phyloP scores from a whole-genome alignment of 2,797 vertebrate species.

The Karalla daura region DNA sequence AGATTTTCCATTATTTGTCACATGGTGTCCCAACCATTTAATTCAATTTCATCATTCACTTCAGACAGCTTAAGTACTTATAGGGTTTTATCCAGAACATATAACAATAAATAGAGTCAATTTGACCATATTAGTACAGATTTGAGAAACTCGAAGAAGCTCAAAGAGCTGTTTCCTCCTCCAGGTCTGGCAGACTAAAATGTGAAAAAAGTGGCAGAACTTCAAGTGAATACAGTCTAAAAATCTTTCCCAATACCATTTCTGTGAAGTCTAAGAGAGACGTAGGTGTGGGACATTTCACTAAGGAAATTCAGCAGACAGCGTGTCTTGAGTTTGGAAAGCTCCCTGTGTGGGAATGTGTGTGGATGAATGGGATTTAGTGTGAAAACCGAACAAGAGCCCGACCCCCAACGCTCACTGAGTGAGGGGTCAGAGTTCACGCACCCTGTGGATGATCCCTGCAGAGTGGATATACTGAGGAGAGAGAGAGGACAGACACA shows the following conservation, averaged over 20 bases:
- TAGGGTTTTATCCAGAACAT: too few species aligned
- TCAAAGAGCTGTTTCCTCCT: not conserved
- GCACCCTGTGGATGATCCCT: conserved; percentile 96
- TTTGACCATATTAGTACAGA: not conserved
- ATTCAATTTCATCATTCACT: too few species aligned
- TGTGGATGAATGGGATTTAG: conserved; percentile 61
- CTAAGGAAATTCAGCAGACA: conserved; percentile 1
- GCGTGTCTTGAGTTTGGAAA: not conserved
- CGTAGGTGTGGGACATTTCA: not conserved
- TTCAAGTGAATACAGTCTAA: too few species aligned
- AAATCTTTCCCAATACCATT: too few species aligned
- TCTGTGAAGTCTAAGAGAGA: not conserved
- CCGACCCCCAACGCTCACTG: conserved; percentile 62
- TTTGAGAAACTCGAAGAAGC: not conserved
- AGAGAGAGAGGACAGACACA: too few species aligned
- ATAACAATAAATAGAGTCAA: not conserved
- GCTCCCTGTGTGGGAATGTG: conserved; percentile 54
- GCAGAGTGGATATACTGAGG: conserved; percentile 96
- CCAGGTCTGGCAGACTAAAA: not conserved
- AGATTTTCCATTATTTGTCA: too few species aligned
- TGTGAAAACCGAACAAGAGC: conserved; percentile 64
- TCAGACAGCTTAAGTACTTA: too few species aligned
- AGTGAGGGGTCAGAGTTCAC: conserved; percentile 78
- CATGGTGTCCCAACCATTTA: too few species aligned
- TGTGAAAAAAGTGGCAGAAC: too few species aligned